phyloP scores from a whole-genome alignment of 1,140 invertebrate species.

The Wiebesia pumilae region DNA sequence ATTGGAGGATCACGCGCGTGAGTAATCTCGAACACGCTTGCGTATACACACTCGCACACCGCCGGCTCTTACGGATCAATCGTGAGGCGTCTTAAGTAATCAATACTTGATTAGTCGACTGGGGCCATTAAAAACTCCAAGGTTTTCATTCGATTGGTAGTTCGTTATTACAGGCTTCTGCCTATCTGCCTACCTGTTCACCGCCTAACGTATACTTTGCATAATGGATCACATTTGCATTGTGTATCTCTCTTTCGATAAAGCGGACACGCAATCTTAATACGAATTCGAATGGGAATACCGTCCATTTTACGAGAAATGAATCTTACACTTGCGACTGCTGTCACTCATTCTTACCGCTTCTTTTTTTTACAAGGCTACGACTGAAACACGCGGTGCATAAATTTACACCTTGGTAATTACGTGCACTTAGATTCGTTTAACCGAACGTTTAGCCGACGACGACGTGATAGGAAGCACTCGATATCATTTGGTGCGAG shows the following conservation, averaged over 20 bases:
- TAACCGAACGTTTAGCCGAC: not conserved
- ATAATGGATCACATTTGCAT: constrained; percentile 54
- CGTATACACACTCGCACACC: not conserved
- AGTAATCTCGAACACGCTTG: not conserved
- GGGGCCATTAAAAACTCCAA: constrained; percentile 27
- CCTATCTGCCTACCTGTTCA: not conserved
- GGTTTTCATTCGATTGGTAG: constrained; percentile 33
- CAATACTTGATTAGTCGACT: constrained; percentile 44
- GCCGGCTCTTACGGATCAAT: constrained; percentile 18
- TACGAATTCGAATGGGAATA: constrained; percentile 3
- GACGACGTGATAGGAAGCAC: not conserved
- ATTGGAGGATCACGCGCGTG: not conserved
- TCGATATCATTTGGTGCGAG: not conserved
- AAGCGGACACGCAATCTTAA: constrained; percentile 43
- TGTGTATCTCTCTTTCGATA: constrained; percentile 45
- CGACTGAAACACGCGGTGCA: too few species aligned
- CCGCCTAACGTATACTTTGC: constrained; percentile 33
- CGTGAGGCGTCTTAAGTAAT: constrained; percentile 30
- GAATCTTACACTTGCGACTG: constrained; percentile 13
- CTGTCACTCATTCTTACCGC: not conserved
- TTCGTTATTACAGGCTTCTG: constrained; percentile 36
- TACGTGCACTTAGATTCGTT: not conserved
- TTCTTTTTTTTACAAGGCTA: not conserved
- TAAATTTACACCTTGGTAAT: not conserved
- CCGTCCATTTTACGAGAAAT: constrained; percentile 18